Conservation (phyloP, 2,888 invertebrate genomes). For the Chloroclystis v-ata region DNA sequence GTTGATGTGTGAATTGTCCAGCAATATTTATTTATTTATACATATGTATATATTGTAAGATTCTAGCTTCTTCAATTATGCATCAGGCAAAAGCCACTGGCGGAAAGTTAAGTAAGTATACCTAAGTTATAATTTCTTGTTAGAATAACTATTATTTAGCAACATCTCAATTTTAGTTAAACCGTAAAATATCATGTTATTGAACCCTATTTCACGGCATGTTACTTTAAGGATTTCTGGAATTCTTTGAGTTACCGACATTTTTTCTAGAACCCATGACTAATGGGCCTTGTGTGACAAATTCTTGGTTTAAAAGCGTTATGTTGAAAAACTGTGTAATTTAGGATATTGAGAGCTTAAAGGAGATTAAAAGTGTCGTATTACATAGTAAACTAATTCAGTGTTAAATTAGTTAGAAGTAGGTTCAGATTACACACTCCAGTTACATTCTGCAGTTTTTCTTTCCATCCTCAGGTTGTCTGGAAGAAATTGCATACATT, state of each 20-base stretch:
- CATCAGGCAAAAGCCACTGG: too few relatives aligned
- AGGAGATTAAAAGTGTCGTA: not conserved
- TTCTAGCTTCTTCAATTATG: too few relatives aligned
- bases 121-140: too few relatives aligned
- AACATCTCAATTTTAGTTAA: not conserved
- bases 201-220: constrained; percentile 23
- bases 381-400: constrained; percentile 5
- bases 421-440: too few relatives aligned
- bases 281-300: constrained; percentile 10
- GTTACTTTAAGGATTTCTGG: constrained; percentile 24
- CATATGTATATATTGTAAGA: too few relatives aligned
- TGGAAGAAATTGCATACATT: too few relatives aligned
- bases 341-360: constrained; percentile 9
- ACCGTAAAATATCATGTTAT: constrained; percentile 6
- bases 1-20: too few relatives aligned
- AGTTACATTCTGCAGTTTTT: too few relatives aligned
- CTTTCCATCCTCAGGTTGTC: too few relatives aligned
- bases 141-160: too few relatives aligned
- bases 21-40: too few relatives aligned
- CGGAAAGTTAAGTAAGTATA: too few relatives aligned
- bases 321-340: not conserved
- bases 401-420: constrained; percentile 2
- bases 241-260: constrained; percentile 25
- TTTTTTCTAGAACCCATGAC: constrained; percentile 12
- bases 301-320: not conserved